Percentiles rank a stretch among this genome's conserved stretches.
These are phyloP conservation scores for Acheta domesticus DNA, from an alignment of 2,888 invertebrate genomes.

Conservation along the genomic window DNA sequence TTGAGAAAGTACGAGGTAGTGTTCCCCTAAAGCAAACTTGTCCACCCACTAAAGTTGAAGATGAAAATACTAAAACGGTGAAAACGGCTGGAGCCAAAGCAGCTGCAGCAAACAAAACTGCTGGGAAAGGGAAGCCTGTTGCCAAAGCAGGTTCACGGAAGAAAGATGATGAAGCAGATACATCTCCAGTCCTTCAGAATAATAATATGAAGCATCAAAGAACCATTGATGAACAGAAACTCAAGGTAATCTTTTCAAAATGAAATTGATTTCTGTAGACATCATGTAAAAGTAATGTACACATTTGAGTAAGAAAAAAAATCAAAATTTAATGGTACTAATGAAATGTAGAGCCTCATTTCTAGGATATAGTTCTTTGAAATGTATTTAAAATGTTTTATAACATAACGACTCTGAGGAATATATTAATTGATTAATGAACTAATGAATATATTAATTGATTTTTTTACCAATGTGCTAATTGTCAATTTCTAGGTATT, in stretches of 20 bases:
- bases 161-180: constrained; percentile 82
- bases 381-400: too few species aligned
- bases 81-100: constrained; percentile 26
- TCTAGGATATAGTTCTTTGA: too few species aligned
- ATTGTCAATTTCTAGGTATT: constrained; percentile 50
- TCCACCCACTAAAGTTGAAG: neutral
- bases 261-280: too few species aligned
- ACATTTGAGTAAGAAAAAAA: too few species aligned
- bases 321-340: too few species aligned
- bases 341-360: too few species aligned
- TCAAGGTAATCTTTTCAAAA: constrained; percentile 56
- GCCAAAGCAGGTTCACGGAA: constrained; percentile 51
- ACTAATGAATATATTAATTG: too few species aligned
- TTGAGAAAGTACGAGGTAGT: constrained; percentile 9
- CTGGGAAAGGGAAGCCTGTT: constrained; percentile 18
- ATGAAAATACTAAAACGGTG: constrained; percentile 23
- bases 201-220: constrained; percentile 90
- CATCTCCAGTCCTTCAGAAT: constrained; percentile 69
- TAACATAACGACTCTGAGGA: too few species aligned
- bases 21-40: neutral
- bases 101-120: neutral
- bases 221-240: constrained; percentile 87
- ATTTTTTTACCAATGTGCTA: neutral
- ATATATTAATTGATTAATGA: neutral
- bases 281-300: too few species aligned